Conservation (phyloP, 2,888 invertebrate genomes). For the Halictus ligatus region DNA sequence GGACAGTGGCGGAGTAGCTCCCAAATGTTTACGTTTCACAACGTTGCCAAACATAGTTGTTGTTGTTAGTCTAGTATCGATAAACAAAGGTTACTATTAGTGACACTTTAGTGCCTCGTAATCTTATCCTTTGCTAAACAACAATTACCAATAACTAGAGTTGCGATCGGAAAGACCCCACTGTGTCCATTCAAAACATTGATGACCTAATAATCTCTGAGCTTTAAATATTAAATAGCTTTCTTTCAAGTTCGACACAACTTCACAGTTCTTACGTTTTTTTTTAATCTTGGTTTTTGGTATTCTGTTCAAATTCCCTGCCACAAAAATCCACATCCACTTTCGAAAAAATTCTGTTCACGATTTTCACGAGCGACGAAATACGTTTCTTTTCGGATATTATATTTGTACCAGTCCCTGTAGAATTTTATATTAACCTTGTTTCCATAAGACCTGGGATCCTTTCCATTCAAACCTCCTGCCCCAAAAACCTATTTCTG, state of each 20-base stretch:
- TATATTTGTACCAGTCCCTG: neutral
- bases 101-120: neutral
- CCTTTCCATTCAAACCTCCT: neutral
- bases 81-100: neutral
- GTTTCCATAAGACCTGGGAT: neutral
- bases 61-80: neutral
- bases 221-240: neutral
- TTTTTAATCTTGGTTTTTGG: neutral
- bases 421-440: neutral
- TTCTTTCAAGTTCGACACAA: neutral
- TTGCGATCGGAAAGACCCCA: too few species aligned
- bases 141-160: too few species aligned
- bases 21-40: neutral
- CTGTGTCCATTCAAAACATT: too few species aligned
- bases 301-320: neutral
- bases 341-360: neutral
- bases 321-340: neutral
- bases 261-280: too few species aligned
- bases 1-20: neutral
- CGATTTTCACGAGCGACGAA: neutral
- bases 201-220: neutral
- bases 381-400: neutral
- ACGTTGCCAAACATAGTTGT: neutral
- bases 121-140: neutral
- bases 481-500: neutral